Conservation (phyloP, 2,888 invertebrate species). For the Rhagonycha lutea region DNA sequence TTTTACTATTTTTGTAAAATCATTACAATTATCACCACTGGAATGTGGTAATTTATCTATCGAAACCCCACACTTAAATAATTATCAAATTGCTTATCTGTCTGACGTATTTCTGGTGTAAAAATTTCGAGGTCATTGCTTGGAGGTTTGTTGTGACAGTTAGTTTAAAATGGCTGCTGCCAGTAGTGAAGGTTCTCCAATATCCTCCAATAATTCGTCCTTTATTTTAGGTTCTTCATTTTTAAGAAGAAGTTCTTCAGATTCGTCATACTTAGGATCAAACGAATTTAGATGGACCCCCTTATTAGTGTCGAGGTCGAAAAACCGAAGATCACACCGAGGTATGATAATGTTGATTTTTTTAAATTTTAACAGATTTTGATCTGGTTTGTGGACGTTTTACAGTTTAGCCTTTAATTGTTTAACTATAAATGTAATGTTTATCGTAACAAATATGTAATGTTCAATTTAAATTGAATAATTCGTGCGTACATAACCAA, state of each 20-base stretch:
- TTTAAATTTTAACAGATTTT: background rate
- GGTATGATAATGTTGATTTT: slow-evolving; percentile 1
- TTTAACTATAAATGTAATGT: background rate
- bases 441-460: background rate
- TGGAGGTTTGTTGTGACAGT: background rate
- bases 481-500: no score
- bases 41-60: background rate
- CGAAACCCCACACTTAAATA: background rate
- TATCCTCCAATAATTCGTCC: slow-evolving; percentile 43
- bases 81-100: background rate
- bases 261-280: slow-evolving; percentile 63
- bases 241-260: slow-evolving; percentile 53
- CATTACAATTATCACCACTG: background rate
- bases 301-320: slow-evolving; percentile 44
- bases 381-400: background rate
- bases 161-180: slow-evolving; percentile 50
- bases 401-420: background rate
- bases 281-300: slow-evolving; percentile 56
- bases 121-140: background rate
- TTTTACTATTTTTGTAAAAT: background rate
- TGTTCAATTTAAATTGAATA: background rate
- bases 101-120: background rate
- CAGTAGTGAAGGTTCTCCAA: slow-evolving; percentile 55
- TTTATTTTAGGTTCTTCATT: slow-evolving; percentile 31
- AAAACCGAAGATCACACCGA: slow-evolving; percentile 32